phyloP scores from a whole-genome alignment of 2,888 invertebrate genomes.

The Pollenia griseotomentosa region DNA sequence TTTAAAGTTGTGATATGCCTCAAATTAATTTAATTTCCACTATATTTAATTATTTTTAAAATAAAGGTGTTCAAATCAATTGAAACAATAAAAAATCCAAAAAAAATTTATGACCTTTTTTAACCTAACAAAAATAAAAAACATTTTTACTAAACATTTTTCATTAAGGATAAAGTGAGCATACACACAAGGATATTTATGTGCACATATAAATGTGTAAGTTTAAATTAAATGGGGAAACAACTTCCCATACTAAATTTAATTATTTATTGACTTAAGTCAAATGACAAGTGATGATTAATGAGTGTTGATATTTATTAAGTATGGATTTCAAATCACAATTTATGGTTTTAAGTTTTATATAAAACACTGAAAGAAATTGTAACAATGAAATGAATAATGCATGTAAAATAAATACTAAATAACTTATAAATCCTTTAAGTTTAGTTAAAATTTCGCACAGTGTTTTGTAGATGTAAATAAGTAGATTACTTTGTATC shows the following conservation, averaged over 20 bases:
- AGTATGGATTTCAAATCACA: constrained; percentile 70
- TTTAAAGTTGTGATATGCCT: too few species aligned
- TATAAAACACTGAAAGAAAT: constrained; percentile 57
- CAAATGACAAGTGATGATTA: constrained; percentile 77
- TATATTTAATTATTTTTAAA: too few species aligned
- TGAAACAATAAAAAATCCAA: too few species aligned
- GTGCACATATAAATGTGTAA: not conserved
- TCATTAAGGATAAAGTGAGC: constrained; percentile 16
- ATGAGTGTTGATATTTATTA: constrained; percentile 75
- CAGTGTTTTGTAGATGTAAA: constrained; percentile 14
- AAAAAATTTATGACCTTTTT: too few species aligned
- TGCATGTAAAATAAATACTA: not conserved
- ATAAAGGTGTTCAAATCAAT: too few species aligned
- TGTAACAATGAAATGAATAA: not conserved
- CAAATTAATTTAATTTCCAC: too few species aligned
- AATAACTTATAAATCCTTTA: not conserved
- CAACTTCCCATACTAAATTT: constrained; percentile 19
- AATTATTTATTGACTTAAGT: constrained; percentile 73
- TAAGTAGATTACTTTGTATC: constrained; percentile 22
- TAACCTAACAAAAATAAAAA: too few species aligned
- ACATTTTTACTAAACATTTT: not conserved
- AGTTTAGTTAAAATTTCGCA: not conserved
- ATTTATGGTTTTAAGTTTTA: constrained; percentile 65
- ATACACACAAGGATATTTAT: not conserved
- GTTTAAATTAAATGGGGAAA: constrained; percentile 8